Evolutionary conservation across 2,888 invertebrate species (phyloP).

Genomic region (Drosophila paranaensis): DNA sequence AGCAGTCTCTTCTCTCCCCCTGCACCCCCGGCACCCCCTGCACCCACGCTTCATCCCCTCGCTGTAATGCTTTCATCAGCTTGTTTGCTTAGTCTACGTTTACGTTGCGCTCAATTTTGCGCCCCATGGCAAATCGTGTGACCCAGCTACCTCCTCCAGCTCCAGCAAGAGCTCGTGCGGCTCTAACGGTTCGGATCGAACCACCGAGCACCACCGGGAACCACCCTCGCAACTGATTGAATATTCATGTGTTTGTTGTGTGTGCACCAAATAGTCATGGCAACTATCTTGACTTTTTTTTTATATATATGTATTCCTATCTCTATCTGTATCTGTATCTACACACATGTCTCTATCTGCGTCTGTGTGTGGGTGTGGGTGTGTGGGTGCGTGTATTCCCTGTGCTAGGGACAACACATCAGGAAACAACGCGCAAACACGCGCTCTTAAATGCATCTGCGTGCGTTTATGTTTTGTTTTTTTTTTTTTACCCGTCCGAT

Average conservation of each 20-base stretch:
- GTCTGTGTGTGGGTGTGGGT: slow-evolving; percentile 1
- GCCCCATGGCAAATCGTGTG: slow-evolving; percentile 38
- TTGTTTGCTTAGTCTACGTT: slow-evolving; percentile 38
- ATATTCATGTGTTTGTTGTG: slow-evolving; percentile 49
- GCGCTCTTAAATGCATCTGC: slow-evolving; percentile 70
- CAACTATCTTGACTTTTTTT: slow-evolving; percentile 64
- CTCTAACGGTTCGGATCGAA: slow-evolving; percentile 56
- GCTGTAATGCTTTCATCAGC: slow-evolving; percentile 4
- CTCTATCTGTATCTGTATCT: slow-evolving; percentile 23
- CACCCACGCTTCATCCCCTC: neutral
- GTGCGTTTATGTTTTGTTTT: slow-evolving; percentile 48
- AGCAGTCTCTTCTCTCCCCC: neutral
- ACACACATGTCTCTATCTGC: slow-evolving; percentile 10
- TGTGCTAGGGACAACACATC: slow-evolving; percentile 51
- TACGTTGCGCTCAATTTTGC: slow-evolving; percentile 43
- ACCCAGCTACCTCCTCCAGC: slow-evolving; percentile 15
- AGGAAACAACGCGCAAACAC: slow-evolving; percentile 51
- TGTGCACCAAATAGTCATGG: slow-evolving; percentile 60
- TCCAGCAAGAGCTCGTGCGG: slow-evolving; percentile 5
- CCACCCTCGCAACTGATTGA: slow-evolving; percentile 61
- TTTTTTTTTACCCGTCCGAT: slow-evolving; percentile 29
- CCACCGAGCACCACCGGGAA: slow-evolving; percentile 15
- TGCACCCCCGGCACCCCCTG: neutral
- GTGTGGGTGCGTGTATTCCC: slow-evolving; percentile 17
- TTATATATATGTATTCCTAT: slow-evolving; percentile 19